phyloP scores from a whole-genome alignment of 2,113 vertebrate species.

The Myrmecobius fasciatus region DNA sequence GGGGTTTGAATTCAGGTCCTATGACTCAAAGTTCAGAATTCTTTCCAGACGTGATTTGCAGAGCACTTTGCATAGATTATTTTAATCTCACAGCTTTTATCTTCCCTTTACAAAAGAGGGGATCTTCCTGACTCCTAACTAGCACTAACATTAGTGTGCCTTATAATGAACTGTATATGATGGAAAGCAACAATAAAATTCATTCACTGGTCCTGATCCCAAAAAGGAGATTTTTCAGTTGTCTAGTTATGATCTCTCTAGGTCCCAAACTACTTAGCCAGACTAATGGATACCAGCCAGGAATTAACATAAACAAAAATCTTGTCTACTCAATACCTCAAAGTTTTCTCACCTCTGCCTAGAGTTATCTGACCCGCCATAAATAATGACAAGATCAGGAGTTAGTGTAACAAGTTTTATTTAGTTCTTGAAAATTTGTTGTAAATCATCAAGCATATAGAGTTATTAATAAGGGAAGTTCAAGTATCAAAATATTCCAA shows the following conservation, averaged over 20 bases:
- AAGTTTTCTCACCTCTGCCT: neutral
- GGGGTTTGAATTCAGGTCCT: too few species aligned
- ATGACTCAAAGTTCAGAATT: too few species aligned
- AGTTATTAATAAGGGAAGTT: neutral
- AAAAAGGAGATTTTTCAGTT: neutral
- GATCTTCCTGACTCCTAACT: too few species aligned
- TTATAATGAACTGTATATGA: neutral
- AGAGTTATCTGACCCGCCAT: neutral
- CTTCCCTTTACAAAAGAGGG: too few species aligned
- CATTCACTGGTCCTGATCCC: neutral
- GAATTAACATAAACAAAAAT: neutral
- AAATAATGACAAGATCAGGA: neutral
- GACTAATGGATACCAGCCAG: neutral
- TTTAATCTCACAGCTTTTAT: too few species aligned
- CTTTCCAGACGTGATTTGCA: too few species aligned
- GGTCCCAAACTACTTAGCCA: neutral
- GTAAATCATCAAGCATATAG: neutral
- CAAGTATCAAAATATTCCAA: neutral
- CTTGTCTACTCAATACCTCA: neutral
- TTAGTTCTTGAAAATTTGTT: neutral
- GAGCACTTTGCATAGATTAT: too few species aligned
- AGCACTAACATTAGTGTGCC: too few species aligned
- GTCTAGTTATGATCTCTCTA: neutral
- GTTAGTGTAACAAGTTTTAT: neutral
- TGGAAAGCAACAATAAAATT: neutral